These are phyloP conservation scores for Ormyrus thymus DNA, from an alignment of 2,888 invertebrate species.

Conservation along the genomic window DNA sequence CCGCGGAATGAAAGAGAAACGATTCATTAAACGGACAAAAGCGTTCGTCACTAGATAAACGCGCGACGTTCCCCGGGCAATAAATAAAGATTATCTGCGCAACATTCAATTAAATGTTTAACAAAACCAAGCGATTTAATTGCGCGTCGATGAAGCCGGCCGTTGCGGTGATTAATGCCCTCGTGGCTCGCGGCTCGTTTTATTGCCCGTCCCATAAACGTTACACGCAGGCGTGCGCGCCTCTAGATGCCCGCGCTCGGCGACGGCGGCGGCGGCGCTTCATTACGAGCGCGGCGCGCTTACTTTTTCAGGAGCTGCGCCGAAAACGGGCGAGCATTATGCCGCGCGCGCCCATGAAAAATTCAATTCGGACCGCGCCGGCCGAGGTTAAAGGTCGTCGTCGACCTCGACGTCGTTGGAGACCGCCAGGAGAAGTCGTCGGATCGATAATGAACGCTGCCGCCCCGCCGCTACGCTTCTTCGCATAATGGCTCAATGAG, in stretches of 20 bases:
- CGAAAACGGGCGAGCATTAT: conserved; percentile 9
- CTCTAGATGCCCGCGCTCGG: not conserved
- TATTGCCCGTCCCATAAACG: conserved; percentile 25
- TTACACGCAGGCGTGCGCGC: not conserved
- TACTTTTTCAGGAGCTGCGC: conserved; percentile 14
- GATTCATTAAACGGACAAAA: no score
- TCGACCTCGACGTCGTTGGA: no score
- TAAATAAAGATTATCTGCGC: conserved; percentile 38
- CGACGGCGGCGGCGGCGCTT: not conserved
- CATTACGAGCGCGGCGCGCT: conserved; percentile 1
- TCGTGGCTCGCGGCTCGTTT: conserved; percentile 8
- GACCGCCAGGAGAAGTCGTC: no score
- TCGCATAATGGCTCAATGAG: not conserved
- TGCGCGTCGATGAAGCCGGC: conserved; percentile 36
- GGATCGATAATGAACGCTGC: conserved; percentile 3
- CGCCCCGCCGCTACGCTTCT: not conserved
- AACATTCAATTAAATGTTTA: conserved; percentile 35
- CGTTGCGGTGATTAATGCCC: conserved; percentile 33
- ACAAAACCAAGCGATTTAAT: conserved; percentile 38
- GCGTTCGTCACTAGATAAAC: no score
- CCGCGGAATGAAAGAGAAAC: no score
- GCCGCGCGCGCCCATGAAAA: conserved; percentile 13
- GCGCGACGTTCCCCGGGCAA: no score
- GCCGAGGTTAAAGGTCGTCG: not conserved
- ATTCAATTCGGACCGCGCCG: conserved; percentile 18